Base-by-base conservation (phyloP, 2,888 invertebrate genomes). In the Drosophila fungiperda region DNA sequence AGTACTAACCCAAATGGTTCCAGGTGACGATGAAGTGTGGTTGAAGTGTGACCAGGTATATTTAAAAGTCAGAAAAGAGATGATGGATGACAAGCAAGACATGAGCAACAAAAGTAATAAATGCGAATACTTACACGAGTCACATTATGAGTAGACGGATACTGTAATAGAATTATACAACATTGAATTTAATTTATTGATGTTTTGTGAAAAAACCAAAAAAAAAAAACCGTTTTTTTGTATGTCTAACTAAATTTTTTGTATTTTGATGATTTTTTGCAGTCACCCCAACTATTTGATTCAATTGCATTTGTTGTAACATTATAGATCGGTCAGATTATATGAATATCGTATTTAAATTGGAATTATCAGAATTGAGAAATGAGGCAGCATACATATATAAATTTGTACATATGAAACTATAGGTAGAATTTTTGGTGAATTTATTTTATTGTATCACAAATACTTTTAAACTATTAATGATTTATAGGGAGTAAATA, bases 311-410 rank as follows among this genome's bases (percentile, higher is more conserved):
- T 23, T 17, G 23, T 36, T 33, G 35, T 17, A 23, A 26, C 35
- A 45, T 15, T 9, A 20, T 35, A 32, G 40, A 42, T 57, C 20
- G 15, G 20, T 38, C 55, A 32, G 40, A 57, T 67, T 60, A 75
- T 78, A 83, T 91, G 91, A 92, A 92, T 92, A 91, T 91, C 91
- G 91, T 89, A 91, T 88, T 84, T 77, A 2, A 35, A 29, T 70
- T 38, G 32, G 49, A 29, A 26, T 26, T 68, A 45, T 61, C 57
- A 50, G 64, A 66, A 73, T 68, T 61, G 6, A 29, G 29, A 71
- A 68, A 61, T 33, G 74, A 76, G 50, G 64, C 62, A 40, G 11
- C 58, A 29, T 49, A 32, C 48, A 63, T 62, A 15, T 68, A 65
- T 38, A 55, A 40, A 35, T 55, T 66, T 65, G 20, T 74, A 66